Conservation (phyloP, 2,888 invertebrate species). For the Eurytoma californica region DNA sequence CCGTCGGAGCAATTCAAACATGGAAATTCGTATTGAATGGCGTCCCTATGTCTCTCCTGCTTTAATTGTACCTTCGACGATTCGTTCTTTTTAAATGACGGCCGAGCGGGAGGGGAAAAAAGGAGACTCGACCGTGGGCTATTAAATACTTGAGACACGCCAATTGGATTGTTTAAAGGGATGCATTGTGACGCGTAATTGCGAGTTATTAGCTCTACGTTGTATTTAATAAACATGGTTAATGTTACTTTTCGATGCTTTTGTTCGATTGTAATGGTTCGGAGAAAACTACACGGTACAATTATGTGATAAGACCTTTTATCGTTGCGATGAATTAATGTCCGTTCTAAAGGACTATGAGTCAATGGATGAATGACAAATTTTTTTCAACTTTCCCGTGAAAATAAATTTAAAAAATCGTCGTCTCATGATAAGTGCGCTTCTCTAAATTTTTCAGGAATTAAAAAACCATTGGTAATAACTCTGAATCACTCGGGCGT, state of each 20-base stretch:
- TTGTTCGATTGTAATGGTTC: neutral
- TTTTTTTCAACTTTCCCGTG: too few relatives aligned
- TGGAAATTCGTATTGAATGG: slow-evolving; percentile 32
- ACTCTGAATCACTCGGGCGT: too few relatives aligned
- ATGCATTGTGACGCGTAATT: neutral
- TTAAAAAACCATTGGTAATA: too few relatives aligned
- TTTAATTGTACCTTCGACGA: slow-evolving; percentile 33
- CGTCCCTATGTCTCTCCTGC: slow-evolving; percentile 15
- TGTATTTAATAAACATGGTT: neutral
- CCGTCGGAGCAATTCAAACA: slow-evolving; percentile 6
- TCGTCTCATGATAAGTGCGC: too few relatives aligned
- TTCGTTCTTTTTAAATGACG: slow-evolving; percentile 4
- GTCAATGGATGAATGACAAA: too few relatives aligned
- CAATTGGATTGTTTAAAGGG: slow-evolving; percentile 24
- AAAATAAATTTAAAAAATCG: too few relatives aligned
- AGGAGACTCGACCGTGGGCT: neutral
- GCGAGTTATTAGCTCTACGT: slow-evolving; percentile 18
- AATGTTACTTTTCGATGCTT: neutral
- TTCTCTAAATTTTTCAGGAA: too few relatives aligned
- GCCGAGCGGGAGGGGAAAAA: neutral
- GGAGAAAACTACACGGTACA: too few relatives aligned
- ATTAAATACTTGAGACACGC: slow-evolving; percentile 9
- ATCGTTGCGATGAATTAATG: too few relatives aligned
- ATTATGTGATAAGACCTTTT: too few relatives aligned
- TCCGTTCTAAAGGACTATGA: too few relatives aligned